A percentile compares a stretch with the other conserved stretches of the same genome.
These are phyloP conservation scores for Silvanus unidentatus DNA, from an alignment of 2,888 invertebrate species.

Conservation along the genomic window DNA sequence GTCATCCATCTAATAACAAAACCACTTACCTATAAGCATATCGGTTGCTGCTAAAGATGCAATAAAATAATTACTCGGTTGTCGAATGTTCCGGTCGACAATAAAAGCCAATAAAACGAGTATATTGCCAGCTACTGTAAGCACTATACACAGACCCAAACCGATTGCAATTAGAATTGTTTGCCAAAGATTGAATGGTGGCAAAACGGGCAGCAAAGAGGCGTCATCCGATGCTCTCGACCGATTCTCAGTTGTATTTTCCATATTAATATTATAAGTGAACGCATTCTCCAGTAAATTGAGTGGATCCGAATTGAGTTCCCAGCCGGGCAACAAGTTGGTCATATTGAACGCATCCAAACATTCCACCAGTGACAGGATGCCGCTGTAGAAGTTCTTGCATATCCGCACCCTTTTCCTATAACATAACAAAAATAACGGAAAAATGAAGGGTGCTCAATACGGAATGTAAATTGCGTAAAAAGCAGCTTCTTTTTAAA, in stretches of 20 bases:
- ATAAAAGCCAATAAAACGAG: conserved; percentile 92
- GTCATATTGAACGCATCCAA: conserved; percentile 50
- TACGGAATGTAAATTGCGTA: too few species aligned
- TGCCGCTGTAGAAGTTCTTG: conserved; percentile 57
- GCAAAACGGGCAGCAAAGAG: conserved; percentile 54
- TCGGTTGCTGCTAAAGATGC: conserved; percentile 97
- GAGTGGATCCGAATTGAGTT: conserved; percentile 39
- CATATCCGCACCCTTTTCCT: conserved; percentile 71
- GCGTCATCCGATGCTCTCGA: too few species aligned
- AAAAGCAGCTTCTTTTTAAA: too few species aligned
- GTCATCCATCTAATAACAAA: not conserved
- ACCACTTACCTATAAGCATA: conserved; percentile 81
- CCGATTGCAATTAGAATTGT: conserved; percentile 83
- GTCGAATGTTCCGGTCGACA: conserved; percentile 86
- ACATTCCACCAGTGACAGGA: conserved; percentile 57
- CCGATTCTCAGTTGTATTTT: conserved; percentile 16
- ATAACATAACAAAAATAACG: too few species aligned
- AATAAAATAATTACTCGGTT: conserved; percentile 99
- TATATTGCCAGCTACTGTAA: conserved; percentile 93
- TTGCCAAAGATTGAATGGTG: conserved; percentile 86
- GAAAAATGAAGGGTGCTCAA: too few species aligned
- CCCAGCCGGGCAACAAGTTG: conserved; percentile 31
- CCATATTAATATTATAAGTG: not conserved
- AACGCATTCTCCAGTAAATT: not conserved
- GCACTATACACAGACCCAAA: conserved; percentile 79